A percentile compares a stretch with the other conserved stretches of the same genome.
Evolutionary conservation across 2,888 invertebrate genomes (phyloP).

Genomic region (Andrena haemorrhoa): DNA sequence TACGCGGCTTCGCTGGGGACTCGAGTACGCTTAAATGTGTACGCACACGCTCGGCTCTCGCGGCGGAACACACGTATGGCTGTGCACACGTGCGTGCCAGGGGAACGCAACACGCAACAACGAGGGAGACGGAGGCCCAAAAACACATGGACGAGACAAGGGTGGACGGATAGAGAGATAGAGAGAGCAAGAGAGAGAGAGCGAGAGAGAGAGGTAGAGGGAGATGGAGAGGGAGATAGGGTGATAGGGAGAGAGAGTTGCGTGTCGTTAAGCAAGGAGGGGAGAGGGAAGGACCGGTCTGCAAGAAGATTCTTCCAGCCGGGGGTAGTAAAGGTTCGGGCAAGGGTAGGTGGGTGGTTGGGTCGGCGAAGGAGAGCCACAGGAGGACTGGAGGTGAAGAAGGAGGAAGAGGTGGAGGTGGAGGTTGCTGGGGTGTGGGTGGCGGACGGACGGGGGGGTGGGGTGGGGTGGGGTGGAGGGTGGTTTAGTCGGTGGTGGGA

Average conservation of each 20-base stretch:
- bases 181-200: not conserved
- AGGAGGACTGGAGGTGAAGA: conserved; percentile 70
- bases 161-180: not conserved
- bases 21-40: not conserved
- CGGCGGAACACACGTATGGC: conserved; percentile 30
- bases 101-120: not conserved
- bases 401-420: conserved; percentile 64
- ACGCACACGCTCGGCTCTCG: not conserved
- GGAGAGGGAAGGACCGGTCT: conserved; percentile 68
- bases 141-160: not conserved
- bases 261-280: conserved; percentile 54
- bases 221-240: conserved; percentile 24
- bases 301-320: conserved; percentile 74
- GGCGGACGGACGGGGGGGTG: too few species aligned
- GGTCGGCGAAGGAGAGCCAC: conserved; percentile 73
- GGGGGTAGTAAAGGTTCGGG: conserved; percentile 72
- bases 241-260: conserved; percentile 36
- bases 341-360: conserved; percentile 68
- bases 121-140: conserved; percentile 10
- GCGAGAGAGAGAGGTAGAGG: not conserved
- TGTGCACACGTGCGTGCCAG: conserved; percentile 9
- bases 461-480: conserved; percentile 72
- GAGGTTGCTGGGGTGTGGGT: conserved; percentile 56
- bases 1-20: conserved; percentile 13
- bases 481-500: conserved; percentile 73